phyloP scores from a whole-genome alignment of 2,888 invertebrate species.

The Byasa hedistus region DNA sequence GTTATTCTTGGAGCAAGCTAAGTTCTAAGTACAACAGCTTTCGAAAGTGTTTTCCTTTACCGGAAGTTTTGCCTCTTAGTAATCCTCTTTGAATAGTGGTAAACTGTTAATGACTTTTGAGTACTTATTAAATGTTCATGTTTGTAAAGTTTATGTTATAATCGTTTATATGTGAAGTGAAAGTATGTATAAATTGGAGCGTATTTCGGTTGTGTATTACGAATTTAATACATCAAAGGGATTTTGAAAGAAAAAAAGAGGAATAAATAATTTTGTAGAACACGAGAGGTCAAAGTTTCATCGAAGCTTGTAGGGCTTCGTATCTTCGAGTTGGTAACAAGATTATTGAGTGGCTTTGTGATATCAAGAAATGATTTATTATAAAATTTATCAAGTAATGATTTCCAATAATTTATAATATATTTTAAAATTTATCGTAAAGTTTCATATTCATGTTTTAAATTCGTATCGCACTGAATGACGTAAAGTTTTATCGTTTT shows the following conservation, averaged over 20 bases:
- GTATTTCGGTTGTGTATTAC: slow-evolving; percentile 22
- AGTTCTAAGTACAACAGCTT: too few relatives aligned
- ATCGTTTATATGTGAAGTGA: slow-evolving; percentile 12
- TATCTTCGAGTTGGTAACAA: slow-evolving; percentile 16
- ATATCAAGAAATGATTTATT: slow-evolving; percentile 7
- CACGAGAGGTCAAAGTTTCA: slow-evolving; percentile 20
- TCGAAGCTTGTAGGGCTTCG: slow-evolving; percentile 8
- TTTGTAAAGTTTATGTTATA: neutral
- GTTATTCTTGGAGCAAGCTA: too few relatives aligned
- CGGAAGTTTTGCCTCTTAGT: too few relatives aligned
- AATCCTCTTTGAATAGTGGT: too few relatives aligned
- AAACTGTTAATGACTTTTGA: too few relatives aligned
- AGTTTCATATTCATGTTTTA: slow-evolving; percentile 18
- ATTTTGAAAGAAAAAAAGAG: slow-evolving; percentile 23
- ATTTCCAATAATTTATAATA: neutral
- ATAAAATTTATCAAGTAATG: neutral
- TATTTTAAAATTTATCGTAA: slow-evolving; percentile 17
- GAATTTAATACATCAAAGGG: slow-evolving; percentile 27
- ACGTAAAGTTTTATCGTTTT: slow-evolving; percentile 55
- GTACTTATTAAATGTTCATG: too few relatives aligned
- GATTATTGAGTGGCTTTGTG: slow-evolving; percentile 26
- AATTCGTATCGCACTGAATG: slow-evolving; percentile 34
- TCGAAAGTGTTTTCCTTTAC: too few relatives aligned
- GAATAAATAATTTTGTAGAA: slow-evolving; percentile 26
- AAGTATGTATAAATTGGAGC: slow-evolving; percentile 12